These are phyloP conservation scores for Danionella cerebrum DNA, from an alignment of 2,113 vertebrate genomes.

Conservation along the genomic window DNA sequence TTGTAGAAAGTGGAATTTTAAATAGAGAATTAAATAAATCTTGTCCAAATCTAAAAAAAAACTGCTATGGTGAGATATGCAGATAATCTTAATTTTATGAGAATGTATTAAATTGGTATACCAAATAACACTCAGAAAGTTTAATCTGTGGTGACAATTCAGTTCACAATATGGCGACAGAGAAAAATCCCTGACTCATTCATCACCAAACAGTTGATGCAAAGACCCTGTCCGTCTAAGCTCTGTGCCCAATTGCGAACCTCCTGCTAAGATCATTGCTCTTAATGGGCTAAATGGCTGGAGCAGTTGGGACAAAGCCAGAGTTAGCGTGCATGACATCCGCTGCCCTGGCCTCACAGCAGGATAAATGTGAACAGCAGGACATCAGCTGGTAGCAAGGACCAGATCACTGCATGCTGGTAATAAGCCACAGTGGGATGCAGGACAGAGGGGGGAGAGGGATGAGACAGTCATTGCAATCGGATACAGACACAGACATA, in stretches of 20 bases:
- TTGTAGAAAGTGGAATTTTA: too few relatives aligned
- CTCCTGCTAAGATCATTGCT: slow-evolving; percentile 18
- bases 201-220: not conserved
- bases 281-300: not conserved
- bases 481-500: slow-evolving; percentile 29
- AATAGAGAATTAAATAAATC: too few relatives aligned
- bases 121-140: too few relatives aligned
- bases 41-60: too few relatives aligned
- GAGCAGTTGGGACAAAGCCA: not conserved
- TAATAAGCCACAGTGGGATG: slow-evolving; percentile 60
- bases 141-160: not conserved
- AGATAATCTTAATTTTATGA: too few relatives aligned
- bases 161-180: not conserved
- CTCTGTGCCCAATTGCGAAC: not conserved
- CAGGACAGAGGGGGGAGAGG: slow-evolving; percentile 32
- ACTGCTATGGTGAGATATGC: too few relatives aligned
- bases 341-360: slow-evolving; percentile 42
- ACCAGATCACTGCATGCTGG: slow-evolving; percentile 40
- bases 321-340: not conserved
- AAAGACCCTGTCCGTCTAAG: not conserved
- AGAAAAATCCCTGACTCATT: not conserved
- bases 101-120: too few relatives aligned
- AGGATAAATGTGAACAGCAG: slow-evolving; percentile 44
- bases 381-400: slow-evolving; percentile 22
- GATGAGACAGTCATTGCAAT: slow-evolving; percentile 14